phyloP scores from a whole-genome alignment of 2,113 vertebrate genomes.

The Perccottus glenii region DNA sequence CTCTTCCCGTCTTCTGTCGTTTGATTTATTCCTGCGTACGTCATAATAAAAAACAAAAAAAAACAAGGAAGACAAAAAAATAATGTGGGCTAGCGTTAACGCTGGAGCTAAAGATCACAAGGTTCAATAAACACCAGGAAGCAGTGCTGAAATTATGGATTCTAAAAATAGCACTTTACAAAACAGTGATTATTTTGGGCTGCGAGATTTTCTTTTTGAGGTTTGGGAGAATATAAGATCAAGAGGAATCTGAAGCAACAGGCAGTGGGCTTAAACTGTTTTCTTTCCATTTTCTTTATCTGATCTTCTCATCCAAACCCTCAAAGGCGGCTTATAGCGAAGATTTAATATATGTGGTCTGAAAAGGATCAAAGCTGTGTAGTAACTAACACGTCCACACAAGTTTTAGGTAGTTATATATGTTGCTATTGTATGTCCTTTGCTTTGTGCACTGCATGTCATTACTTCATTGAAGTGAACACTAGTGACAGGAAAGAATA shows the following conservation, averaged over 20 bases:
- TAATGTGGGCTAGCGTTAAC: background rate
- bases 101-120: conserved; percentile 16
- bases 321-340: background rate
- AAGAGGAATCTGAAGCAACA: background rate
- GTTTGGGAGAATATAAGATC: background rate
- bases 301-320: background rate
- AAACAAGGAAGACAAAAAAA: conserved; percentile 13
- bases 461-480: background rate
- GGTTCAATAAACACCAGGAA: conserved; percentile 19
- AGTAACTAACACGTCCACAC: no score
- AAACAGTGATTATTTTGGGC: conserved; percentile 7
- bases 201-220: conserved; percentile 12
- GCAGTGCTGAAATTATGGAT: background rate
- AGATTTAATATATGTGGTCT: no score
- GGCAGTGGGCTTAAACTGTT: background rate
- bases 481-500: background rate
- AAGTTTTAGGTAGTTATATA: no score
- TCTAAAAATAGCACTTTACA: conserved; percentile 28
- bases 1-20: background rate
- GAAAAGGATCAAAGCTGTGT: no score
- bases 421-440: no score
- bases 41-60: conserved; percentile 2
- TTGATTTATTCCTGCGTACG: conserved; percentile 6
- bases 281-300: background rate
- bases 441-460: no score